phyloP scores from a whole-genome alignment of 2,797 vertebrate genomes.

The Notoglanidium macrostoma region DNA sequence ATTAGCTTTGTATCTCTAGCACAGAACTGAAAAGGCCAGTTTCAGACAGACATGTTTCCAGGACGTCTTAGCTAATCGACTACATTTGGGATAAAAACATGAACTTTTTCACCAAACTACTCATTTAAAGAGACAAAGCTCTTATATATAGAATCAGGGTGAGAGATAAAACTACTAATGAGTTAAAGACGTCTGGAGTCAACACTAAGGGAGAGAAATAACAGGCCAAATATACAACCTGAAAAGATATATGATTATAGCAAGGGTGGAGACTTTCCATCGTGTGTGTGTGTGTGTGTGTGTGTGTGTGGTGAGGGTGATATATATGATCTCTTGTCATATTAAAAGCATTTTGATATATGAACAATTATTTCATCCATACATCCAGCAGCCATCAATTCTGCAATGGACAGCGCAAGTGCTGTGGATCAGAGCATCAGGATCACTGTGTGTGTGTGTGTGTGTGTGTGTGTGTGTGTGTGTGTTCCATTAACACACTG shows the following conservation, averaged over 20 bases:
- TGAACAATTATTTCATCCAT: slow-evolving; percentile 18
- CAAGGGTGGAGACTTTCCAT: not conserved
- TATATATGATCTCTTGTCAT: slow-evolving; percentile 12
- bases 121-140: too few relatives aligned
- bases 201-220: not conserved
- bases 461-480: slow-evolving; percentile 11
- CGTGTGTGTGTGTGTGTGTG: not conserved
- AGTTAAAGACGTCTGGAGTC: not conserved
- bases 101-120: not conserved
- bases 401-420: not conserved
- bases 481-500: not conserved
- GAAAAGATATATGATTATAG: not conserved
- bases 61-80: not conserved
- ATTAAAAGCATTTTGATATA: slow-evolving; percentile 39
- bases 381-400: slow-evolving; percentile 1
- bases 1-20: not conserved
- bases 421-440: not conserved
- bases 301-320: not conserved
- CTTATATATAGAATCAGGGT: too few relatives aligned
- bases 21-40: not conserved
- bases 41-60: not conserved
- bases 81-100: not conserved
- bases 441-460: not conserved
- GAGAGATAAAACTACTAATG: not conserved
- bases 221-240: not conserved